Evolutionary conservation across 2,113 vertebrate species (phyloP).

Genomic region (Anarrhichthys ocellatus): DNA sequence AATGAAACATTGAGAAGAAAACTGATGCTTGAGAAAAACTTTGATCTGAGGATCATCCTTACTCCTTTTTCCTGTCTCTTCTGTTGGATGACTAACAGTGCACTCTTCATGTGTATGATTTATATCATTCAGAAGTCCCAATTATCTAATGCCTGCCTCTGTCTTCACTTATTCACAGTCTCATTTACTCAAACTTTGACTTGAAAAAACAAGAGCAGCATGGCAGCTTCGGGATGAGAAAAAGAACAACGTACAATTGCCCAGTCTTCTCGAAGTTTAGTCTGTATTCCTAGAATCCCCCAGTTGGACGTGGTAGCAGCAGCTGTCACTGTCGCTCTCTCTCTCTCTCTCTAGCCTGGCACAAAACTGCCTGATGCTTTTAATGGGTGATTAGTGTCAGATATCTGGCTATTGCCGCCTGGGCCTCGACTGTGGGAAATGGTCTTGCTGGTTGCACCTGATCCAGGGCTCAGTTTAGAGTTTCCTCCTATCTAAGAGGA

Average conservation of each 20-base stretch:
- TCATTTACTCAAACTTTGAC: conserved; percentile 18
- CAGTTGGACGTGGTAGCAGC: conserved; percentile 71
- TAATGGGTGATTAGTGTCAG: conserved; percentile 87
- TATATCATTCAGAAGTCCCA: conserved; percentile 4
- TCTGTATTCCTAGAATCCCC: conserved; percentile 70
- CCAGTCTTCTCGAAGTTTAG: conserved; percentile 50
- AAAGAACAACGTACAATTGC: conserved; percentile 34
- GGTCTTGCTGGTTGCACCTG: conserved; percentile 75
- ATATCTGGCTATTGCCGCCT: conserved; percentile 79
- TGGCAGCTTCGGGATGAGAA: conserved; percentile 24
- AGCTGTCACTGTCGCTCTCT: conserved; percentile 79
- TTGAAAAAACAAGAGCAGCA: conserved; percentile 11
- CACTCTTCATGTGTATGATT: conserved; percentile 4
- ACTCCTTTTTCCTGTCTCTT: conserved; percentile 8
- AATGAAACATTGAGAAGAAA: conserved; percentile 11
- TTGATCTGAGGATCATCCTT: conserved; percentile 25
- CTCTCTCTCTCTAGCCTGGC: conserved; percentile 60
- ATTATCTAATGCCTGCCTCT: background rate
- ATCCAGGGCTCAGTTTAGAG: conserved; percentile 78
- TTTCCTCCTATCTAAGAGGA: conserved; percentile 71
- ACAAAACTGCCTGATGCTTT: conserved; percentile 74
- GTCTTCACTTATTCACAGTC: background rate
- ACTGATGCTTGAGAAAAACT: background rate
- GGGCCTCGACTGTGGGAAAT: conserved; percentile 83
- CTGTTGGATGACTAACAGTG: conserved; percentile 1